Evolutionary conservation across 1,140 invertebrate genomes (phyloP).

Genomic region (Conus betulinus): DNA sequence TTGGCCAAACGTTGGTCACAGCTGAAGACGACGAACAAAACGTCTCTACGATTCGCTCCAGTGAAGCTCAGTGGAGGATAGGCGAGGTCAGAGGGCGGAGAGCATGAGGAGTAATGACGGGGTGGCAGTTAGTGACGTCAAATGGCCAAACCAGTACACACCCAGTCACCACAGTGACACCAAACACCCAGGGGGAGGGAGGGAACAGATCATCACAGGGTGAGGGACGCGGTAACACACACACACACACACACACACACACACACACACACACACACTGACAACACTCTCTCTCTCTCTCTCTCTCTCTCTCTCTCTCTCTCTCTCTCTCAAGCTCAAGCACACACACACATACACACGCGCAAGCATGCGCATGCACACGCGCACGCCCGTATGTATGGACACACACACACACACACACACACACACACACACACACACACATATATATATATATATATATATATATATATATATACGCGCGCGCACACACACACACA

Average conservation of each 20-base stretch:
- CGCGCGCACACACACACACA: neutral
- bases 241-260: constrained; percentile 10
- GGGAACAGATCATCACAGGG: neutral
- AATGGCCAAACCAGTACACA: no score
- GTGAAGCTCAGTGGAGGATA: no score
- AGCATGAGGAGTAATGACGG: no score
- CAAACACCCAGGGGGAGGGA: neutral
- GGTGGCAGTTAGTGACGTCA: no score
- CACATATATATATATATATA: neutral
- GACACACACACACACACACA: neutral
- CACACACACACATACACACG: neutral
- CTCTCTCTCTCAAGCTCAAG: neutral
- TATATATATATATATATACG: neutral
- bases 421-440: neutral
- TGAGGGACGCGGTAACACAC: neutral
- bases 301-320: neutral
- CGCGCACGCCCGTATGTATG: neutral
- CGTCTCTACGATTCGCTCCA: no score
- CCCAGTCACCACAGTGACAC: no score
- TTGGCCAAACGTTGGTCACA: no score
- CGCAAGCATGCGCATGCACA: neutral
- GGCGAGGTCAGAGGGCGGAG: no score
- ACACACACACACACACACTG: constrained; percentile 21
- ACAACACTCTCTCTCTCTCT: neutral
- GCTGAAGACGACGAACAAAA: no score